These are phyloP conservation scores for Castor canadensis DNA, from an alignment of 2,113 vertebrate species.

Conservation along the genomic window DNA sequence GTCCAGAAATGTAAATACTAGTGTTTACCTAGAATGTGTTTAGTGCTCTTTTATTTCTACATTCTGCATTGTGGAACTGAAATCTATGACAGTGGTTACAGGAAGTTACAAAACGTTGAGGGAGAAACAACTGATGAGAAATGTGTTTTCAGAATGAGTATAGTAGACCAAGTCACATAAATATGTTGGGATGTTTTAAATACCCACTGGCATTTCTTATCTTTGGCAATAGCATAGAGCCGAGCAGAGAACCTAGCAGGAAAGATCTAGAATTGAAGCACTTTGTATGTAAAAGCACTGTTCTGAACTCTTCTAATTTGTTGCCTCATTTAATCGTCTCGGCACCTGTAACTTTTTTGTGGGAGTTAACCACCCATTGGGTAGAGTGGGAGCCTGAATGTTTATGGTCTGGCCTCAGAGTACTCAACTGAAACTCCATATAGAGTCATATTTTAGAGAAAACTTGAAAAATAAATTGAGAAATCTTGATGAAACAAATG, in stretches of 20 bases:
- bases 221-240: background rate
- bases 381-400: background rate
- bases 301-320: background rate
- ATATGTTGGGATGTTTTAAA: background rate
- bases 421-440: background rate
- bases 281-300: background rate
- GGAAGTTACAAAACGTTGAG: conserved; percentile 30
- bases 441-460: background rate
- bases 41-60: background rate
- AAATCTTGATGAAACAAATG: background rate
- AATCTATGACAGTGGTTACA: background rate
- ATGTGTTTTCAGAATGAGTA: conserved; percentile 31
- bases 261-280: background rate
- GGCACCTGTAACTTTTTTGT: no score
- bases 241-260: background rate
- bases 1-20: background rate
- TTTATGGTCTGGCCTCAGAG: background rate
- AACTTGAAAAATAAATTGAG: background rate
- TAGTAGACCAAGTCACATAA: background rate
- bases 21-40: background rate
- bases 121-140: background rate
- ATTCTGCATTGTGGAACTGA: conserved; percentile 31
- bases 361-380: background rate
- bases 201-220: background rate
- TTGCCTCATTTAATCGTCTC: background rate